These are phyloP conservation scores for Globodera rostochiensis DNA, from an alignment of 1,140 invertebrate species.

Conservation along the genomic window DNA sequence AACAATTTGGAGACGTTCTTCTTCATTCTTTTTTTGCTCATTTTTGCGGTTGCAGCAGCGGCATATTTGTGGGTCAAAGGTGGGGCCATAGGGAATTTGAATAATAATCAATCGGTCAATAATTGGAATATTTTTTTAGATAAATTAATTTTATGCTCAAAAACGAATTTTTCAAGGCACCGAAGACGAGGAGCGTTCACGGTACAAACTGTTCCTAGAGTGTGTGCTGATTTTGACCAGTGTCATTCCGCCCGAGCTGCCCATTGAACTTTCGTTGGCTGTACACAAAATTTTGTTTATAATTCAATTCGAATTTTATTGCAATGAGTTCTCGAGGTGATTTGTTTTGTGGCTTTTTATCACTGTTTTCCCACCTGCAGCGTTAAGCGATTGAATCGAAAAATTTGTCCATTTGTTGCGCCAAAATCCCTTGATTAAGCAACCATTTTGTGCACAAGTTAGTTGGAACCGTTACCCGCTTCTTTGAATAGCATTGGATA, in stretches of 20 bases:
- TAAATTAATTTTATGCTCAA: too few species aligned
- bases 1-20: conserved; percentile 99
- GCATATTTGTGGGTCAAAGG: conserved; percentile 96
- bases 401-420: conserved; percentile 14
- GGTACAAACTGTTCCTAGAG: conserved; percentile 96
- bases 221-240: conserved; percentile 97
- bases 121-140: neutral
- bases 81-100: neutral
- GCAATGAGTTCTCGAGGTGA: too few species aligned
- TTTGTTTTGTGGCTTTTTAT: too few species aligned
- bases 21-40: conserved; percentile 93
- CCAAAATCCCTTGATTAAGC: neutral
- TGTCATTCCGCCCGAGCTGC: conserved; percentile 96
- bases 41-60: conserved; percentile 94
- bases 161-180: conserved; percentile 68
- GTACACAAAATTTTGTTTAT: neutral
- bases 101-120: neutral
- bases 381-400: neutral
- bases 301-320: too few species aligned
- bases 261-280: conserved; percentile 95
- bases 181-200: conserved; percentile 77
- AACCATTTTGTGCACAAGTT: conserved; percentile 24
- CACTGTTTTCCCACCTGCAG: too few species aligned
- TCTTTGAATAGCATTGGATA: too few species aligned
- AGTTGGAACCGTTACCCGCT: too few species aligned